Base-by-base conservation (phyloP, 2,797 vertebrate genomes). In the Sarcoramphus papa region DNA sequence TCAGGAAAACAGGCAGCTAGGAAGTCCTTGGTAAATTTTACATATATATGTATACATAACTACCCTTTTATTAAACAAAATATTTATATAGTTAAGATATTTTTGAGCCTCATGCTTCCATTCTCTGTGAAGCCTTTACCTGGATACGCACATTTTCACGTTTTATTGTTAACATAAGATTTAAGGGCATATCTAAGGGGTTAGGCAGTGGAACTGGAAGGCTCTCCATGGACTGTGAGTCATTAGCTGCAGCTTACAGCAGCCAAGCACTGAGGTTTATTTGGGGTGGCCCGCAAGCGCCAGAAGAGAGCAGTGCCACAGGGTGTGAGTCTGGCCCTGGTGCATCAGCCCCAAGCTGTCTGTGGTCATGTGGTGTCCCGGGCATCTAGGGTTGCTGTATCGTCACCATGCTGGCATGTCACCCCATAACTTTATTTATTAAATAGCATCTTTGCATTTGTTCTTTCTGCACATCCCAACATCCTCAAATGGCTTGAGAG, bases 111-210 rank as follows among this genome's bases (percentile, higher is more conserved):
- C 5, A 9, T 75, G 65, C 30, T 87, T 84, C 74, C 43, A 27
- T 70, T 87, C 37, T 81, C n/a, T 13, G 35, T 28, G 20, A 93
- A 87, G 74, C 12, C 63, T 90, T 91, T 67, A 90, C 88, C 78
- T 93, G 62, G 35, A 84, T 90, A 70, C 12, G 21, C 19, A 30
- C 30, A 70, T 87, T 78, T 87, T 87, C 33, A 50, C 3, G 5
- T 70, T 93, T 83, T 54, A 85, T 78, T 91, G 57, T 78, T 87
- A 85, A 81, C 65, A n/a, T 47, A 91, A 87, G 78, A 64, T 75
- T 90, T 90, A 85, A 85, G 48, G 15, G 45, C 35, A 59, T 78
- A 82, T 67, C 70, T 67, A 75, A 82, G 27, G 35, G 70, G 82
- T 94, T 94, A 92, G 22, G 45, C 53, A 72, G 57, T 60, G 45